phyloP scores from a whole-genome alignment of 2,113 vertebrate species.

The Nesogale talazaci region DNA sequence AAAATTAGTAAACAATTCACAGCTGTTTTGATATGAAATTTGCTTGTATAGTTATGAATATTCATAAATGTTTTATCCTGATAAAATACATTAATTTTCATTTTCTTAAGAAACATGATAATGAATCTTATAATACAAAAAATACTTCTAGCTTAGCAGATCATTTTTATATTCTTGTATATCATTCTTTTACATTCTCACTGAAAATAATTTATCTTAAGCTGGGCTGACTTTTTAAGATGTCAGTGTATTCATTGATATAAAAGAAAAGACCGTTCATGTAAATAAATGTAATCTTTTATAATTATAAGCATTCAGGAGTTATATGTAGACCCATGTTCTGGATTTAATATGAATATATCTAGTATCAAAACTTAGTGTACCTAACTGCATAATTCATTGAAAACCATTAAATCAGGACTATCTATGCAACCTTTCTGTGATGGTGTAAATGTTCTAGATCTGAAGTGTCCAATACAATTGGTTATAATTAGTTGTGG shows the following conservation, averaged over 20 bases:
- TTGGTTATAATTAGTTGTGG: background rate
- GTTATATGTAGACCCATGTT: background rate
- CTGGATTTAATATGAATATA: background rate
- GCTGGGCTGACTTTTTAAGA: conserved; percentile 27
- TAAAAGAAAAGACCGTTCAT: conserved; percentile 10
- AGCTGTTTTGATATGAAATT: conserved; percentile 88
- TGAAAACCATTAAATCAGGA: background rate
- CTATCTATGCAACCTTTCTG: background rate
- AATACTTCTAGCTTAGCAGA: conserved; percentile 50
- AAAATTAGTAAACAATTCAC: conserved; percentile 89
- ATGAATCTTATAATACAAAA: conserved; percentile 68
- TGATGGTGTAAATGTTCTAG: background rate
- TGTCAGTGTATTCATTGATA: background rate
- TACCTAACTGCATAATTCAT: conserved; percentile 9
- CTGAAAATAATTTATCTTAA: conserved; percentile 16
- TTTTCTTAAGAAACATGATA: conserved; percentile 68
- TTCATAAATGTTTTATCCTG: conserved; percentile 81
- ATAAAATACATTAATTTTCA: conserved; percentile 79
- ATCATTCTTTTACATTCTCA: conserved; percentile 42
- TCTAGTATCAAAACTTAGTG: background rate
- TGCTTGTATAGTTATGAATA: conserved; percentile 85
- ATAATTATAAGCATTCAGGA: background rate
- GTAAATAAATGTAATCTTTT: background rate
- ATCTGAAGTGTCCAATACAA: background rate
- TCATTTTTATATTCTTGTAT: conserved; percentile 38